Evolutionary conservation across 2,888 invertebrate genomes (phyloP).

Genomic region (Cephonodes hylas): DNA sequence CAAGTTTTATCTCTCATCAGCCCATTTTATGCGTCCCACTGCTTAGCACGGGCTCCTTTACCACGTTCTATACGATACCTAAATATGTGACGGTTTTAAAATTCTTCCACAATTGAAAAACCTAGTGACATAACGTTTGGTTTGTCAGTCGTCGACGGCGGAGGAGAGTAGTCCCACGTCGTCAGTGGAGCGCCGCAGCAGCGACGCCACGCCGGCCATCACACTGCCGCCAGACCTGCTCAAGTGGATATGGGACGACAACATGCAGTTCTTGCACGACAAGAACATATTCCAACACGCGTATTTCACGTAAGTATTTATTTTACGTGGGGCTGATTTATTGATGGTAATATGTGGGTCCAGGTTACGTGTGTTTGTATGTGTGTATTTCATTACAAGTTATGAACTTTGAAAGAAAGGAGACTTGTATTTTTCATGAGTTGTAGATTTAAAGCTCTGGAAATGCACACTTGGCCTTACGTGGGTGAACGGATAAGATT

Average conservation of each 20-base stretch:
- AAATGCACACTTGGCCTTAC: too few relatives aligned
- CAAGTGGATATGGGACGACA: conserved; percentile 99
- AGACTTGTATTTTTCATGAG: not conserved
- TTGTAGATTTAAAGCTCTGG: not conserved
- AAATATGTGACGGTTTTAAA: not conserved
- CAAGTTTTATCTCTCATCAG: too few relatives aligned
- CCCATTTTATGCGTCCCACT: too few relatives aligned
- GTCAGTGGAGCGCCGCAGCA: conserved; percentile 48
- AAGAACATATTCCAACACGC: conserved; percentile 98
- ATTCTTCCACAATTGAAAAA: not conserved
- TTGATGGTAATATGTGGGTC: too few relatives aligned
- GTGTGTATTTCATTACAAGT: not conserved
- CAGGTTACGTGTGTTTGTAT: too few relatives aligned
- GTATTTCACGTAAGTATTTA: conserved; percentile 92
- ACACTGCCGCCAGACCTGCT: conserved; percentile 90
- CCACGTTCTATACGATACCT: too few relatives aligned
- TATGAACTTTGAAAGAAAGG: too few relatives aligned
- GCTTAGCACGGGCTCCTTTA: too few relatives aligned
- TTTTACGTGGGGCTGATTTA: too few relatives aligned
- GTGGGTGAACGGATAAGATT: too few relatives aligned
- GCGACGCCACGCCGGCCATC: conserved; percentile 59
- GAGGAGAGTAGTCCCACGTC: conserved; percentile 49
- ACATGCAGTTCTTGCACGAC: conserved; percentile 96
- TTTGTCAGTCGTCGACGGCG: conserved; percentile 57
- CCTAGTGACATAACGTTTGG: too few relatives aligned